Conservation (phyloP, 2,113 vertebrate genomes). For the Limnothrissa miodon region DNA sequence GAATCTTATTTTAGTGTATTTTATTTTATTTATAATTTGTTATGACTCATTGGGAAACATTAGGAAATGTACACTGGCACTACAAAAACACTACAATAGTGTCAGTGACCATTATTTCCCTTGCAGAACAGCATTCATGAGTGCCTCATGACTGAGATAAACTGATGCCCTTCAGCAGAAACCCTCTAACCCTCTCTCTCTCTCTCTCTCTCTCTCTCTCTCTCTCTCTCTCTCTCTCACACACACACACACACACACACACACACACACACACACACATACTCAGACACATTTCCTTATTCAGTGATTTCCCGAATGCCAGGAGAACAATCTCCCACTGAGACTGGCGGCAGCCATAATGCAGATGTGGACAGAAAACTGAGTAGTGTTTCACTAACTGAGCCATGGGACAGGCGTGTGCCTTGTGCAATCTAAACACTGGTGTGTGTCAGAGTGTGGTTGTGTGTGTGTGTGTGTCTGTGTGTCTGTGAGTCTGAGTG, state of each 20-base stretch:
- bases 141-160: constrained; percentile 38
- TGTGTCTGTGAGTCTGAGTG: no score
- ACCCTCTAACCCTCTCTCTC: no score
- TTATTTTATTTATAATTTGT: no score
- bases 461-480: constrained; percentile 29
- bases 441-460: constrained; percentile 7
- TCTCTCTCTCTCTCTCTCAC: no score
- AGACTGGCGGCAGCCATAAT: constrained; percentile 21
- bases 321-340: constrained; percentile 30
- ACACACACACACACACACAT: constrained; percentile 14
- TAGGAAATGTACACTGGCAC: neutral
- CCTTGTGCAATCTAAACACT: constrained; percentile 22
- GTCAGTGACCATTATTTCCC: neutral
- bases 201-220: no score
- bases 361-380: constrained; percentile 37
- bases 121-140: constrained; percentile 15
- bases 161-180: constrained; percentile 27
- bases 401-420: constrained; percentile 30
- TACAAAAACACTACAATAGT: neutral
- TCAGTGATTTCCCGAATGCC: constrained; percentile 25
- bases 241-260: no score
- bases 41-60: neutral
- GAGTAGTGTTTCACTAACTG: constrained; percentile 36
- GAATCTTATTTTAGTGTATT: no score
- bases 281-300: constrained; percentile 25